phyloP scores from a whole-genome alignment of 2,113 vertebrate genomes.

The Chunga burmeisteri region DNA sequence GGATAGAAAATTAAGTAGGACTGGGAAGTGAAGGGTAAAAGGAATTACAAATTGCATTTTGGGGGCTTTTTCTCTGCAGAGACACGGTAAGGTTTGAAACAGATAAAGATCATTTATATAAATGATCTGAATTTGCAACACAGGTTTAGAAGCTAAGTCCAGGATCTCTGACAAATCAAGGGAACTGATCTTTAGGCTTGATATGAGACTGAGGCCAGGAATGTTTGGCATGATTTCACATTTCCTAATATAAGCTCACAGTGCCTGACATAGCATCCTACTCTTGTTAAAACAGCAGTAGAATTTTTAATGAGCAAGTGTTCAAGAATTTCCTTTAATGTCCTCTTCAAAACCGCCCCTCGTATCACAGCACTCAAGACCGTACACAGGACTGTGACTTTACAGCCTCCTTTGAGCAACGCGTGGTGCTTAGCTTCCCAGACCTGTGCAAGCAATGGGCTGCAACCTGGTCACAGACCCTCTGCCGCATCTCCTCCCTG shows the following conservation, averaged over 20 bases:
- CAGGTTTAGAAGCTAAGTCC: background rate
- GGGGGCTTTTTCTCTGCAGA: background rate
- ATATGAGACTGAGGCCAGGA: background rate
- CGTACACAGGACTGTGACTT: background rate
- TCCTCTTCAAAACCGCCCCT: background rate
- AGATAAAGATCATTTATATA: background rate
- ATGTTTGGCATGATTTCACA: background rate
- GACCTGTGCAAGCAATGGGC: background rate
- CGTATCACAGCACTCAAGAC: background rate
- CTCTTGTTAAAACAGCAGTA: slow-evolving; percentile 30
- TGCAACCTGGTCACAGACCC: background rate
- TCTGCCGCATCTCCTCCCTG: background rate
- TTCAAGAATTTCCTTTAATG: slow-evolving; percentile 19
- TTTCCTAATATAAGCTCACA: slow-evolving; percentile 12
- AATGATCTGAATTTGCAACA: background rate
- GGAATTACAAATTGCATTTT: background rate
- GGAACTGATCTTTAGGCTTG: background rate
- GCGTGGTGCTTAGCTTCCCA: background rate
- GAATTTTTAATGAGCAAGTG: slow-evolving; percentile 24
- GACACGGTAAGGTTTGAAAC: background rate
- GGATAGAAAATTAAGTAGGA: background rate
- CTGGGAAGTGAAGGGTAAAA: background rate
- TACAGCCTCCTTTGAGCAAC: background rate
- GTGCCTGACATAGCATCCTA: background rate
- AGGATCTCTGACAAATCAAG: background rate